phyloP scores from a whole-genome alignment of 2,113 vertebrate species.

The Thunnus thynnus region DNA sequence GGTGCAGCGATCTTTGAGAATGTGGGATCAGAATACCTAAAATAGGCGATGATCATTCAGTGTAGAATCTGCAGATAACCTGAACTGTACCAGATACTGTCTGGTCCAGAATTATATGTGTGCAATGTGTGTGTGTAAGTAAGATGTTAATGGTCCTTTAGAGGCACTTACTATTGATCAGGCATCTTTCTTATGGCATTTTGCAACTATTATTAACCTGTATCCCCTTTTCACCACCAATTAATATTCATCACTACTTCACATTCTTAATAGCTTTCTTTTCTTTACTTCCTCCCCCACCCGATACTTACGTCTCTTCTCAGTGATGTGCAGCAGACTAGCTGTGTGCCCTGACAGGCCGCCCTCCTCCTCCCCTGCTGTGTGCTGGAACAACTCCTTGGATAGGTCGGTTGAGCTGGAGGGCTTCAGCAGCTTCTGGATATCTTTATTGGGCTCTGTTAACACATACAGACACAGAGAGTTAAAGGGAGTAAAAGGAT shows the following conservation, averaged over 20 bases:
- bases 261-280: background rate
- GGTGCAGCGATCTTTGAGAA: conserved; percentile 41
- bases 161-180: conserved; percentile 18
- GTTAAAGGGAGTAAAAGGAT: background rate
- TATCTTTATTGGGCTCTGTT: conserved; percentile 88
- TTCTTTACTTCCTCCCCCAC: background rate
- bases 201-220: conserved; percentile 13
- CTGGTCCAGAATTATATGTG: conserved; percentile 1
- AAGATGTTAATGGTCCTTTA: background rate
- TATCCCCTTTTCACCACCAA: conserved; percentile 9
- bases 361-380: conserved; percentile 84
- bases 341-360: conserved; percentile 87
- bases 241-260: conserved; percentile 33
- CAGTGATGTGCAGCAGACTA: conserved; percentile 92
- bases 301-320: conserved; percentile 92
- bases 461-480: conserved; percentile 28
- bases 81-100: background rate
- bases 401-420: conserved; percentile 85
- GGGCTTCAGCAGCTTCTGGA: conserved; percentile 84
- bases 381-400: conserved; percentile 82
- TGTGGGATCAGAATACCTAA: conserved; percentile 45
- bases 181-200: conserved; percentile 1
- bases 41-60: conserved; percentile 29
- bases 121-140: background rate
- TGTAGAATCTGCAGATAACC: conserved; percentile 4